Evolutionary conservation across 2,888 invertebrate genomes (phyloP), one percentile per base, ranked within the genome.

Genomic region (Nasonovia ribisnigri): DNA sequence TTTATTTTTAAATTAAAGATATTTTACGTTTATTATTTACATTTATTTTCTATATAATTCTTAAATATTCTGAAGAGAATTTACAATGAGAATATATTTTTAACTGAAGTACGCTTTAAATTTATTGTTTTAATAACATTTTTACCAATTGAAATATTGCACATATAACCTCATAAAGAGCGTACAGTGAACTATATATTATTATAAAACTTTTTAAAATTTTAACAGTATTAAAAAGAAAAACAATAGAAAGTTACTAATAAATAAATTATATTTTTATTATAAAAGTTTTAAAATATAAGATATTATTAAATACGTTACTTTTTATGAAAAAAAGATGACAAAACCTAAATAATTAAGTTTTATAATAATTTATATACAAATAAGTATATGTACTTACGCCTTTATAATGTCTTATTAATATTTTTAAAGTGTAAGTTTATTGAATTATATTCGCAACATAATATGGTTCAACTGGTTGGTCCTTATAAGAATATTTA

Each of bases 91-190:
- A 67, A 46, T 24, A 90, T n/a, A 67, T n/a, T 36, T 57, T 67
- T 60, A 60, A 89, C 60, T 60, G 46, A 67, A 90, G 48, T 36
- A 26, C 11, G 10, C 42, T 51, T 57, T 26, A 46, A 48, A 77
- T 90, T 90, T 90, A 77, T 90, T 84, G 36, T 77, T 90, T 77
- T 90, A 90, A 90, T 77, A 77, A 90, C 24, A 60, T n/a, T 46
- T 29, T 46, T 20, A 46, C 20, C n/a, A 60, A 90, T 46, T 29
- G 1, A 20, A 77, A 77, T 77, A 77, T 77, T 77, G 8, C 20
- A 77, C 20, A 36, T 77, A 77, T 77, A 77, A 90, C 46, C 43
- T 90, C 26, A 54, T 51, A 91, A 91, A 54, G 16, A 54, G 29
- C 51, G 16, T 60, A 60, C 1, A 20, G n/a, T 36, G 10, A 36